phyloP scores from a whole-genome alignment of 92 coral and sea anemone species.

The Zoanthus solanderi region DNA sequence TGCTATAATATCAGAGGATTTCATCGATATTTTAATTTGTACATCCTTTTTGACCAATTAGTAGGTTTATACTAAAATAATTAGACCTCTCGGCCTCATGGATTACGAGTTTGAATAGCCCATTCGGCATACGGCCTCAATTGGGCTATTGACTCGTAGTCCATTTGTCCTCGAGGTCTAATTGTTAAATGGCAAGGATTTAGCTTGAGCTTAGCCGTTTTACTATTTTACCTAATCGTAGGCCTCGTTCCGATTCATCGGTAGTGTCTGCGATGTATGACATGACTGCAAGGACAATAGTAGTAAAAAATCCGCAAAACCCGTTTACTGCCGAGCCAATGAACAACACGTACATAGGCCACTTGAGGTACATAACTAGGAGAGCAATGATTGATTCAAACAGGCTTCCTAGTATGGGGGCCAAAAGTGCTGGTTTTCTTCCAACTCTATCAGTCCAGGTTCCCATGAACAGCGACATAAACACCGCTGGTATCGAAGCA shows the following conservation, averaged over 20 bases:
- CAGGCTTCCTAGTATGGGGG: conserved; percentile 66
- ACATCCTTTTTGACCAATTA: too few relatives aligned
- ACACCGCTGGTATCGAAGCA: conserved; percentile 70
- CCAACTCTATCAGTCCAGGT: conserved; percentile 86
- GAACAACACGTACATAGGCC: conserved; percentile 69
- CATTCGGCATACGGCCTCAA: too few relatives aligned
- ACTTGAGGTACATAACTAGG: conserved; percentile 61
- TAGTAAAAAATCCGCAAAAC: conserved; percentile 71
- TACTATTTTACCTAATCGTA: conserved; percentile 69
- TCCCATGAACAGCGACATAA: conserved; percentile 81
- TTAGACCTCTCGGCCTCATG: too few relatives aligned
- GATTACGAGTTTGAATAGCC: too few relatives aligned
- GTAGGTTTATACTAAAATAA: too few relatives aligned
- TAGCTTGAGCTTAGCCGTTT: too few relatives aligned
- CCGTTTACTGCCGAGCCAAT: conserved; percentile 75
- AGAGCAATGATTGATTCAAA: conserved; percentile 65
- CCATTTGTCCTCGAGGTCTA: too few relatives aligned
- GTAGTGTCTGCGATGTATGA: conserved; percentile 82
- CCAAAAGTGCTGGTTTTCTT: conserved; percentile 71
- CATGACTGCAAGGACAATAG: conserved; percentile 69
- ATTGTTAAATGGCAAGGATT: too few relatives aligned
- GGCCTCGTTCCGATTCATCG: conserved; percentile 60
- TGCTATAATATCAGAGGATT: too few relatives aligned
- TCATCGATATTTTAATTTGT: too few relatives aligned
- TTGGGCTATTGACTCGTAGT: too few relatives aligned